Percentiles rank a stretch among this genome's conserved stretches.
These are phyloP conservation scores for Diadegma fenestrale DNA, from an alignment of 2,888 invertebrate genomes.

Conservation along the genomic window DNA sequence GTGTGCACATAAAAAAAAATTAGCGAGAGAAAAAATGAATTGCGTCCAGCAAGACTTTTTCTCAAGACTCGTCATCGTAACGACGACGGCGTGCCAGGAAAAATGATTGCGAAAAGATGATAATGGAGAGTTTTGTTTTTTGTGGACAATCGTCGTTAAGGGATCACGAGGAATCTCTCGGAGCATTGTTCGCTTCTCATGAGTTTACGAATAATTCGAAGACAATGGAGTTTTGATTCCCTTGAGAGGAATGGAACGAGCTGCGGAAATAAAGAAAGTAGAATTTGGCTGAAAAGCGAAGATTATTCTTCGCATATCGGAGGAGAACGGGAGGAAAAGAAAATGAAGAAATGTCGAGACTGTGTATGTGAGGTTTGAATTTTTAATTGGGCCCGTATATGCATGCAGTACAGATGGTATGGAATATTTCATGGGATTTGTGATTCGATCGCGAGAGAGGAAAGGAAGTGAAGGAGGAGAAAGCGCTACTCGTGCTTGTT, in stretches of 20 bases:
- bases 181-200: conserved; percentile 1
- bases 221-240: not conserved
- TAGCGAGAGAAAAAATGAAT: conserved; percentile 5
- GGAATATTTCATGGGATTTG: conserved; percentile 31
- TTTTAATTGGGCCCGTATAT: conserved; percentile 19
- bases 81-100: not conserved
- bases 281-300: not conserved
- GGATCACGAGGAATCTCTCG: not conserved
- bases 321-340: not conserved
- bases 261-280: not conserved
- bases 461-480: not conserved
- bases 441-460: conserved; percentile 10
- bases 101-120: not conserved
- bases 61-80: not conserved
- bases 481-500: conserved; percentile 12
- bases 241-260: not conserved
- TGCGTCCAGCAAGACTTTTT: not conserved
- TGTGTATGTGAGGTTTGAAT: conserved; percentile 8
- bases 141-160: not conserved
- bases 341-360: not conserved
- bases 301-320: not conserved
- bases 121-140: not conserved
- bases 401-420: not conserved
- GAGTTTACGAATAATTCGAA: conserved; percentile 5
- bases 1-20: conserved; percentile 23